phyloP scores from a whole-genome alignment of 2,888 invertebrate species.

The Platycheirus albimanus region DNA sequence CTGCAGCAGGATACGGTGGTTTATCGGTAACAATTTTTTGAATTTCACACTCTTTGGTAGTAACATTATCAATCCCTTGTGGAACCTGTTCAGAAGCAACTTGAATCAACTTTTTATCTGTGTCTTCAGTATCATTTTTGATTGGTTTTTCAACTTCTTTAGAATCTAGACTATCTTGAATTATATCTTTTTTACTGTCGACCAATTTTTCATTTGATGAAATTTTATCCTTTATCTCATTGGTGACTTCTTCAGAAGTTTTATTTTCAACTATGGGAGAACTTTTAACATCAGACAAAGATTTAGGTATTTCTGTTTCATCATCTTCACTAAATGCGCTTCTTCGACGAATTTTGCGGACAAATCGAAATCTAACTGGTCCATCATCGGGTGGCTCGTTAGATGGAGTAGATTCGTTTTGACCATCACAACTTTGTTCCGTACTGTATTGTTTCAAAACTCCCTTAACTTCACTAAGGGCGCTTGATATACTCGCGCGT shows the following conservation, averaged over 20 bases:
- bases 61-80: too few species aligned
- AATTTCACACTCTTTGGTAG: too few species aligned
- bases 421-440: conserved; percentile 77
- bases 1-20: too few species aligned
- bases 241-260: background rate
- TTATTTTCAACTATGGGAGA: conserved; percentile 1
- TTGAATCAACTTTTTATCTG: background rate
- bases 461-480: conserved; percentile 81
- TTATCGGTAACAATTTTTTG: background rate
- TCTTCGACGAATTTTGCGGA: conserved; percentile 79
- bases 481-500: conserved; percentile 80
- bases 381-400: conserved; percentile 64
- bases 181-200: too few species aligned
- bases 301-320: conserved; percentile 74
- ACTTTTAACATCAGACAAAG: background rate
- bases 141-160: background rate
- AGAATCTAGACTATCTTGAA: conserved; percentile 44
- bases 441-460: conserved; percentile 81
- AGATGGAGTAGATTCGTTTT: conserved; percentile 51
- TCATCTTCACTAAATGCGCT: conserved; percentile 79
- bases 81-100: too few species aligned
- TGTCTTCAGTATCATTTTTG: background rate
- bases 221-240: background rate
- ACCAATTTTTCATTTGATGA: background rate
- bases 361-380: conserved; percentile 80